Evolutionary conservation across 2,888 invertebrate genomes (phyloP).

Genomic region (Gasteruption jaculator): DNA sequence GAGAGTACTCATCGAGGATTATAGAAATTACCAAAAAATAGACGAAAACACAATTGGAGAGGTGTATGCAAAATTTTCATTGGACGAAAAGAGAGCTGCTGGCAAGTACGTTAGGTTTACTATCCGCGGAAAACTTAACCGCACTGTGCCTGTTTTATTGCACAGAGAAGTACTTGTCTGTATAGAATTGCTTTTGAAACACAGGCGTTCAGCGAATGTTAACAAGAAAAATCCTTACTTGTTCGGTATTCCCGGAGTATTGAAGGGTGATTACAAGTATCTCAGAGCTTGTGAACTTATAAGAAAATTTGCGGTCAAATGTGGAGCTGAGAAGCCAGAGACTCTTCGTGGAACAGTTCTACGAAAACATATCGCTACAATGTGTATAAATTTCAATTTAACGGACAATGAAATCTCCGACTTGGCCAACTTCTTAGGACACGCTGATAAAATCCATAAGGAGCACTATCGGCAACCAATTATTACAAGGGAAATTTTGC

Average conservation of each 20-base stretch:
- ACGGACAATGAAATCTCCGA: constrained; percentile 22
- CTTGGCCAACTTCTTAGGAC: no score
- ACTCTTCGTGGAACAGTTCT: constrained; percentile 21
- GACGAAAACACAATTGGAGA: not conserved
- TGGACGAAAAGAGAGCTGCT: not conserved
- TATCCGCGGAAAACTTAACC: constrained; percentile 18
- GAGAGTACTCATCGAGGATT: constrained; percentile 2
- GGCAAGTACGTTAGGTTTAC: constrained; percentile 12
- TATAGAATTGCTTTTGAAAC: constrained; percentile 1
- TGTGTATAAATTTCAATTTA: constrained; percentile 21
- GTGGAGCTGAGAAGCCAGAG: constrained; percentile 22
- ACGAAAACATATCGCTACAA: constrained; percentile 27
- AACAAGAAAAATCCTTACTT: constrained; percentile 11
- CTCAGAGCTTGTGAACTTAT: constrained; percentile 19
- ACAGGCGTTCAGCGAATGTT: constrained; percentile 4
- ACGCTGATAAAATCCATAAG: no score
- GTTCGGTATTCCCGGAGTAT: constrained; percentile 7
- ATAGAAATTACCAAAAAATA: constrained; percentile 3
- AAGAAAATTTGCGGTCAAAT: constrained; percentile 19
- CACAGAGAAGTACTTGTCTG: constrained; percentile 12
- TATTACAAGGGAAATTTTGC: no score
- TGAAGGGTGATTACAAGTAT: constrained; percentile 3
- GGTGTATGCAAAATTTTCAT: not conserved
- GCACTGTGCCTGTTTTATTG: constrained; percentile 18
- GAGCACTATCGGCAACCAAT: no score